Evolutionary conservation across 23 tunicate species (phyloP).

Genomic region (Halocynthia aurantium): DNA sequence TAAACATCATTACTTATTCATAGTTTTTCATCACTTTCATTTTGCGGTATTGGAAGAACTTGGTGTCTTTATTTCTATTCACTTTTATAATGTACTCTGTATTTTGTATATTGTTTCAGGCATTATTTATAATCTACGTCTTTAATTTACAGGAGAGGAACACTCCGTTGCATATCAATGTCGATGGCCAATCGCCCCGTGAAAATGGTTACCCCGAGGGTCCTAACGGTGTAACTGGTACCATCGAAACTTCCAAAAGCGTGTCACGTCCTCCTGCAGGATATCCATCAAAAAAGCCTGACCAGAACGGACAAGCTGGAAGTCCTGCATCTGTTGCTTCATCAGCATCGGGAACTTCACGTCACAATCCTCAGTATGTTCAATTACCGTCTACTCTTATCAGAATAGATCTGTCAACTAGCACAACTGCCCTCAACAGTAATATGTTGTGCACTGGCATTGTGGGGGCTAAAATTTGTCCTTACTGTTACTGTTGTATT

Average conservation of each 20-base stretch:
- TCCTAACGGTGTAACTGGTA: conserved; percentile 4
- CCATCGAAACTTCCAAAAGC: not conserved
- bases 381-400: not conserved
- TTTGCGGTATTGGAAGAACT: too few relatives aligned
- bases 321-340: conserved; percentile 78
- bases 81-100: too few relatives aligned
- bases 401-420: too few relatives aligned
- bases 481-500: not conserved
- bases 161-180: conserved; percentile 34
- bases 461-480: too few relatives aligned
- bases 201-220: conserved; percentile 27
- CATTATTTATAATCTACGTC: not conserved
- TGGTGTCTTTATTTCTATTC: too few relatives aligned
- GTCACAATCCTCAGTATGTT: conserved; percentile 52
- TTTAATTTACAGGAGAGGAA: not conserved
- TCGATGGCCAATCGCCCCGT: conserved; percentile 46
- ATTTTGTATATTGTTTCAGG: not conserved
- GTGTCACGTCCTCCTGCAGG: conserved; percentile 15
- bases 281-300: conserved; percentile 12
- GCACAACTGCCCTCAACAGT: too few relatives aligned
- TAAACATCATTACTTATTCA: too few relatives aligned
- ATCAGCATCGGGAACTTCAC: conserved; percentile 45
- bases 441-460: too few relatives aligned
- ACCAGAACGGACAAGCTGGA: conserved; percentile 19
- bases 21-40: too few relatives aligned